Conservation (phyloP, 2,888 invertebrate species). For the Pachliopta kotzebuea region DNA sequence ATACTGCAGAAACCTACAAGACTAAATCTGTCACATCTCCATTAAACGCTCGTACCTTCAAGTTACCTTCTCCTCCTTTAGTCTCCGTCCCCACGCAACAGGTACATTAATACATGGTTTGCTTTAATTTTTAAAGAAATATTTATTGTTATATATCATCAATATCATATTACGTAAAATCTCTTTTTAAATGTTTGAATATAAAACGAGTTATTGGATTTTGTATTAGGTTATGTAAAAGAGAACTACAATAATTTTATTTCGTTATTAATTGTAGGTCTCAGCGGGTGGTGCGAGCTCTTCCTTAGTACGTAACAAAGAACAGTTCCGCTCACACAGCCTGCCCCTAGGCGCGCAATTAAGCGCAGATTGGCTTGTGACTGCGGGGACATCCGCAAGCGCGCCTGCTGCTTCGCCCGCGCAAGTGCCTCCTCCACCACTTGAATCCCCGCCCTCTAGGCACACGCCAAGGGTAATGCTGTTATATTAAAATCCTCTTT, state of each 20-base stretch:
- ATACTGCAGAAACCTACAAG: constrained; percentile 54
- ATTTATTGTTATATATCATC: too few relatives aligned
- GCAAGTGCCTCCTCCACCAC: constrained; percentile 33
- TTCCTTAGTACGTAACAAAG: constrained; percentile 49
- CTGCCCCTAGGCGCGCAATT: constrained; percentile 81
- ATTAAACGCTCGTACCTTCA: constrained; percentile 57
- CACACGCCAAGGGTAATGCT: constrained; percentile 53
- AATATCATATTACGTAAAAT: too few relatives aligned
- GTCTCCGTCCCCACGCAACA: constrained; percentile 55
- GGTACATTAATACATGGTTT: constrained; percentile 39
- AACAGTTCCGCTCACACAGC: constrained; percentile 83
- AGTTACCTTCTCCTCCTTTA: constrained; percentile 73
- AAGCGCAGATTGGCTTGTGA: constrained; percentile 65
- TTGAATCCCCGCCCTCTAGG: constrained; percentile 75
- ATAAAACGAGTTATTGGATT: too few relatives aligned
- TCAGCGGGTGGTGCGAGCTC: constrained; percentile 32
- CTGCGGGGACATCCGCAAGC: constrained; percentile 41
- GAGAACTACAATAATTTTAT: too few relatives aligned
- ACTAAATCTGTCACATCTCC: constrained; percentile 43
- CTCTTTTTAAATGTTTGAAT: too few relatives aligned
- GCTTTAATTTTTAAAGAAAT: too few relatives aligned
- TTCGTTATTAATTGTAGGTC: constrained; percentile 32
- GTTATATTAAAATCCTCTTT: not conserved
- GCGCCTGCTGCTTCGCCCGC: constrained; percentile 36
- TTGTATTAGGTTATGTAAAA: too few relatives aligned